phyloP scores from a whole-genome alignment of 2,113 vertebrate species.

The Carassius auratus region DNA sequence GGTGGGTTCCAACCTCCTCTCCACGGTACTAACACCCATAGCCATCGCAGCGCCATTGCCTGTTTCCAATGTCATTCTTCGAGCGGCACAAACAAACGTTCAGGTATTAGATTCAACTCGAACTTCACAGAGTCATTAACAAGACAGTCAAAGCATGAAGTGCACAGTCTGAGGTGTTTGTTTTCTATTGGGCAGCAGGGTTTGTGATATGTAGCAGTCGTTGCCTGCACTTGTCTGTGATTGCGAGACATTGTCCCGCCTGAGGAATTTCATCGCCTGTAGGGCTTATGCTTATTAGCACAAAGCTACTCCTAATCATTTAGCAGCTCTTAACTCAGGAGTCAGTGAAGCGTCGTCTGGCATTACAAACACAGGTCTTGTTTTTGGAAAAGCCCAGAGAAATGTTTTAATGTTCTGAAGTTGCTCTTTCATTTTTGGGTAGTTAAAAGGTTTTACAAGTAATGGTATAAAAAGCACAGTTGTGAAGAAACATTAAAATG shows the following conservation, averaged over 20 bases:
- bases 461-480: no score
- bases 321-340: not conserved
- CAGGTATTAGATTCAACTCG: not conserved
- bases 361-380: not conserved
- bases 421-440: not conserved
- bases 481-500: no score
- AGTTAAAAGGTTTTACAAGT: not conserved
- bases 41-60: conserved; percentile 64
- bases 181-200: conserved; percentile 49
- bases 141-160: not conserved
- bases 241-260: not conserved
- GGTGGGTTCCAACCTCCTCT: conserved; percentile 57
- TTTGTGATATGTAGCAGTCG: conserved; percentile 34
- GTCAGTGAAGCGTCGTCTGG: conserved; percentile 17
- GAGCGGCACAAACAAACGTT: conserved; percentile 46
- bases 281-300: conserved; percentile 38
- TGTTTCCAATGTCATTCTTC: conserved; percentile 61
- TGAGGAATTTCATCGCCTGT: conserved; percentile 28
- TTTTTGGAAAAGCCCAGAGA: not conserved
- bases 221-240: conserved; percentile 51
- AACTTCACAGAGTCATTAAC: not conserved
- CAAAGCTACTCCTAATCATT: conserved; percentile 41
- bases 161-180: not conserved
- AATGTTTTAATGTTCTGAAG: not conserved
- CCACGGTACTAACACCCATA: conserved; percentile 59